Conservation (phyloP, 2,888 invertebrate genomes). For the Agrotis exclamationis region DNA sequence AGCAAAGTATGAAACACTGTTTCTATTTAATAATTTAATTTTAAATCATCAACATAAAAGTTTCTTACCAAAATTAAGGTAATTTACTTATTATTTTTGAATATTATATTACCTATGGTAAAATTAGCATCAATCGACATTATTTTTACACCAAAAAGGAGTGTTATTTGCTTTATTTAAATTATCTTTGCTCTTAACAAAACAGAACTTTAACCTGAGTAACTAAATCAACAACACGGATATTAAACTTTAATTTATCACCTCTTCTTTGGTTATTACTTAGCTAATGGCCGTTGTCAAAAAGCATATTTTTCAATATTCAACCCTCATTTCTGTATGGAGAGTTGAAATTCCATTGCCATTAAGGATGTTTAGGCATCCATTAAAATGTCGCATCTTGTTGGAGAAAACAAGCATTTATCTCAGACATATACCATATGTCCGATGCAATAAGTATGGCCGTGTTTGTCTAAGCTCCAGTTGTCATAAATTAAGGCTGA, state of each 20-base stretch:
- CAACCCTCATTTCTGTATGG: neutral
- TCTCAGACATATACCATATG: constrained; percentile 17
- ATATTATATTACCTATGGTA: too few relatives aligned
- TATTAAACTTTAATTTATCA: constrained; percentile 22
- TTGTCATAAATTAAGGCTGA: constrained; percentile 50
- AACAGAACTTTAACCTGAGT: neutral
- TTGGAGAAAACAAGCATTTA: neutral
- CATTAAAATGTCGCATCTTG: neutral
- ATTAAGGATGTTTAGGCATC: neutral
- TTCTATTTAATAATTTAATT: too few relatives aligned
- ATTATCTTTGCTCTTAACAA: neutral
- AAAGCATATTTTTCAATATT: neutral
- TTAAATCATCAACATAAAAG: too few relatives aligned
- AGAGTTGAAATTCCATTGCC: neutral
- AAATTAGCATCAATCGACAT: neutral
- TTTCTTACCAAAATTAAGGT: too few relatives aligned
- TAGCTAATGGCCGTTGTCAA: neutral
- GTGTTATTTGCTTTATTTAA: neutral
- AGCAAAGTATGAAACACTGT: too few relatives aligned
- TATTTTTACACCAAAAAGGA: neutral
- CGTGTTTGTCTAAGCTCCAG: constrained; percentile 34
- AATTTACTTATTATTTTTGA: too few relatives aligned
- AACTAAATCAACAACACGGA: constrained; percentile 3
- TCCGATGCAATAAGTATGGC: constrained; percentile 18
- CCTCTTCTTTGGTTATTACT: constrained; percentile 10